Evolutionary conservation across 2,888 invertebrate genomes (phyloP).

Genomic region (Empis stercorea): DNA sequence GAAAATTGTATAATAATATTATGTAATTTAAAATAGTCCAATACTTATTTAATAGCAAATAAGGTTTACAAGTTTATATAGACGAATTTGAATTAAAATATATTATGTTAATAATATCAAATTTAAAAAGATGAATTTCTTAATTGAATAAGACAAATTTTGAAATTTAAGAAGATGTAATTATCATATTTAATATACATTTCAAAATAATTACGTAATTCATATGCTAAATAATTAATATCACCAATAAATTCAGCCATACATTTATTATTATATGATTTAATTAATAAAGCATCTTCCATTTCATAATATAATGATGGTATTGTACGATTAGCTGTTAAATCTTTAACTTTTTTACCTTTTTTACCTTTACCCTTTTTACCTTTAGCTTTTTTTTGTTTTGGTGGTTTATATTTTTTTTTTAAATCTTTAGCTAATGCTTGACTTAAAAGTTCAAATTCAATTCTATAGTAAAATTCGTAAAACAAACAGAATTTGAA

Average conservation of each 20-base stretch:
- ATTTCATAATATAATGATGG: constrained; percentile 58
- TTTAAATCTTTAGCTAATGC: constrained; percentile 32
- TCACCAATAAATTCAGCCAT: constrained; percentile 54
- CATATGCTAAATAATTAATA: constrained; percentile 42
- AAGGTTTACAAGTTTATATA: too few relatives aligned
- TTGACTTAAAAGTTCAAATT: constrained; percentile 32
- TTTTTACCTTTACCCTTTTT: constrained; percentile 19
- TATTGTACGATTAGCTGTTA: constrained; percentile 43
- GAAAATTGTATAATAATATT: too few relatives aligned
- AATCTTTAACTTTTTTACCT: constrained; percentile 41
- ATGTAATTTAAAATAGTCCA: too few relatives aligned
- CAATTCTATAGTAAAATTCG: constrained; percentile 28
- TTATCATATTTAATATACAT: constrained; percentile 4
- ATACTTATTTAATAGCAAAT: too few relatives aligned
- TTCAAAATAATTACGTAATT: constrained; percentile 22
- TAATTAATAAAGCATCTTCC: constrained; percentile 40
- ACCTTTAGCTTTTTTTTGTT: constrained; percentile 17
- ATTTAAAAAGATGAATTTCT: too few relatives aligned
- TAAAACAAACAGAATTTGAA: too few relatives aligned
- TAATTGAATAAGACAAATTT: too few relatives aligned
- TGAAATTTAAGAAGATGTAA: not conserved
- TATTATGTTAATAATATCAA: too few relatives aligned
- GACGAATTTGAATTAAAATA: too few relatives aligned
- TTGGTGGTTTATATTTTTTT: constrained; percentile 22
- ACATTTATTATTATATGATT: constrained; percentile 39